A percentile compares a stretch with the other conserved stretches of the same genome.
Conservation (phyloP, 2,113 vertebrate species). For the Xiphias gladius region DNA sequence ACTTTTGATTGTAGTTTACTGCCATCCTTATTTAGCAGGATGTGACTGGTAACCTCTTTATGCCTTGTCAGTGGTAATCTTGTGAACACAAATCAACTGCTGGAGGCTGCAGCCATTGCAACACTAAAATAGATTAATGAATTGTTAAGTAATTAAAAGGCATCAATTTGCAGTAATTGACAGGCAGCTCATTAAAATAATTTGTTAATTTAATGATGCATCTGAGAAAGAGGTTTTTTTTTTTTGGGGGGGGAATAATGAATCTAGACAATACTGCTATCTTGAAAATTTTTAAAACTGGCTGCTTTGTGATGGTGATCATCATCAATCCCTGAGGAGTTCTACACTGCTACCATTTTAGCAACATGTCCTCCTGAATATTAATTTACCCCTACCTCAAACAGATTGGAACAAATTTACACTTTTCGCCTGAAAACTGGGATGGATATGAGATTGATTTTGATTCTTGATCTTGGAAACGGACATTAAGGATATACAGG, state of each 20-base stretch:
- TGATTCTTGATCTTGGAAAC: background rate
- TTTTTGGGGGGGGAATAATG: conserved; percentile 1
- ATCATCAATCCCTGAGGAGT: background rate
- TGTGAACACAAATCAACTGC: background rate
- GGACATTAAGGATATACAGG: background rate
- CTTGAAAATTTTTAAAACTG: background rate
- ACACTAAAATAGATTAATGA: background rate
- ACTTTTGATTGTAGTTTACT: background rate
- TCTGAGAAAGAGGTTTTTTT: background rate
- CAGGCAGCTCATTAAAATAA: background rate
- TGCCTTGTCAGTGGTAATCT: background rate
- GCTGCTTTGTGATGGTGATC: background rate
- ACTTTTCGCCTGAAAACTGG: background rate
- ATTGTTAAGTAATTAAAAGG: background rate
- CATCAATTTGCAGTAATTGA: background rate
- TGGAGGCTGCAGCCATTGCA: background rate
- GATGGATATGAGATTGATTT: background rate
- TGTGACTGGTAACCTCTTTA: background rate
- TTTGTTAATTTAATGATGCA: background rate
- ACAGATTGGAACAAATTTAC: background rate
- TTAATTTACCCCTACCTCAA: background rate
- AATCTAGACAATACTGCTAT: background rate
- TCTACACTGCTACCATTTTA: background rate
- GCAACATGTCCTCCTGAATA: background rate
- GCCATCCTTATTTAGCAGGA: background rate